Evolutionary conservation across 1,140 invertebrate species (phyloP), one percentile per base, ranked within the genome.

Genomic region (Ptiloglossa arizonensis): DNA sequence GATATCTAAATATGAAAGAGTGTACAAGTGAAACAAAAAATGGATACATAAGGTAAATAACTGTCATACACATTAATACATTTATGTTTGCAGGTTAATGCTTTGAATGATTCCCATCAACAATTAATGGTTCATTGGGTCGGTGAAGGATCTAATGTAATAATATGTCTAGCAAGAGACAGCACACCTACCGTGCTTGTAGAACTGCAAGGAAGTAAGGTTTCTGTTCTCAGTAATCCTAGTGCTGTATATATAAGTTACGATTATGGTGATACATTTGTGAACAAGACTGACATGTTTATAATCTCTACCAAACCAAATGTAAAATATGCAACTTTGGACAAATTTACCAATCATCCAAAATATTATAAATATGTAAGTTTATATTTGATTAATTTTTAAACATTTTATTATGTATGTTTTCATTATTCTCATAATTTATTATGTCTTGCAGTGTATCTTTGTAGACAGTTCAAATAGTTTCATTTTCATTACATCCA

Each of bases 81-180:
- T 29, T 46, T 79, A 85, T 85, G 83, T 86, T 93, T 93, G 9
- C 90, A 96, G 96, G 93, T 95, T 48, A 95, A 94, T 70, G 89
- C 94, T 57, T 92, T 98, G 13, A 97, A 97, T 92, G 97, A 97
- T 90, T 96, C 95, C 66, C 97, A 98, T 90, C 96, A 96, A 83
- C 96, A 97, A 88, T 90, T 98, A 82, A 96, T 97, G 94, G 97
- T 98, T 1, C 96, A 97, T 91, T 98, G 97, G 97, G 96, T 97
- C 38, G 97, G 97, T 32, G 95, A 96, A 88, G 95, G 95, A 24
- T 97, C 96, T 56, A 95, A 97, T 91, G 96, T 98, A 15, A 96
- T 98, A 75, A 96, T 98, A 70, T 98, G 97, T 84, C 91, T 98
- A 62, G 96, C 97, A 2, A 93, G 95, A 87, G 95, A 97, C 88